Evolutionary conservation across 1,140 invertebrate genomes (phyloP), one percentile per base, ranked within the genome.

Genomic region (Apis cerana): DNA sequence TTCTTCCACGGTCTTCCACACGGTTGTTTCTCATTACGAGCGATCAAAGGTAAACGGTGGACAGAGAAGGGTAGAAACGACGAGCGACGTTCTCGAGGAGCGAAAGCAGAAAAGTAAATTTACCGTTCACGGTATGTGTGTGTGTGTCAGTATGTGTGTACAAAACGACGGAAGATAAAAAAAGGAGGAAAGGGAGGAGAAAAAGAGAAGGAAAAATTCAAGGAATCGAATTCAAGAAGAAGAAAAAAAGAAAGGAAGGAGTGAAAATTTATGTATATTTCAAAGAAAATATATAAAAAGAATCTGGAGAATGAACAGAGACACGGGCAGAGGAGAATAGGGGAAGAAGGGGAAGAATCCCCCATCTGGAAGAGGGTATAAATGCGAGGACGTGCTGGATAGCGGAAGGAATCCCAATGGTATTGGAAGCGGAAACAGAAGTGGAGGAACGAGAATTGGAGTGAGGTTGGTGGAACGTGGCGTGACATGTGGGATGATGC

Each of bases 401-500:
- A 76, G 52, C 67, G 85, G 78, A 70, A 84, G 56, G 83, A 88
- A 85, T 88, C 76, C 80, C 71, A 65, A 83, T 83, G 86, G 83
- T 59, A 76, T 64, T 78, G 76, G 75, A 83, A 88, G n/a, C 75
- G 71, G 76, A 79, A 88, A 59, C 56, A 77, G 59, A 82, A 65
- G 65, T 54, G 74, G 67, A 82, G 52, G 70, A 58, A 71, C 48
- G 48, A n/a, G 52, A 67, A 56, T 68, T 50, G 68, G 72, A 70
- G 61, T 58, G 72, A 61, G 85, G 70, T 75, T 76, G 80, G 62
- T 33, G 58, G 77, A 72, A 54, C 75, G 15, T 82, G 75, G 64
- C 76, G 86, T 84, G 88, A 89, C 76, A 87, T 81, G 83, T 82
- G 69, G 77, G 77, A 83, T 77, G 86, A 89, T 79, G 78, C 76